Percentiles rank a stretch among this genome's conserved stretches.
Evolutionary conservation across 1,140 invertebrate genomes (phyloP).

Genomic region (Drosophila neocordata): DNA sequence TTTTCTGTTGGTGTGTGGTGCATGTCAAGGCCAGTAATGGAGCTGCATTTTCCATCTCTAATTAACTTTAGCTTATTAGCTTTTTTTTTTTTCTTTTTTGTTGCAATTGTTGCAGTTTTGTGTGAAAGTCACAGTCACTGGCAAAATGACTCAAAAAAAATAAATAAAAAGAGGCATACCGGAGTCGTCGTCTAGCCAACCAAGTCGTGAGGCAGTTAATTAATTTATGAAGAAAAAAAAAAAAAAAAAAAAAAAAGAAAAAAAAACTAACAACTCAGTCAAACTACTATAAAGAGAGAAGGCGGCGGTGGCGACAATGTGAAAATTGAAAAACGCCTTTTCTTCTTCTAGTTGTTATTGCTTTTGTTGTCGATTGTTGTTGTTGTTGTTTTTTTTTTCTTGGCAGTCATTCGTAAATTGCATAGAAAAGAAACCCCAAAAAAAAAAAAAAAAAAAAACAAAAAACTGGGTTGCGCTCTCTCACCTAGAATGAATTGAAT

Average conservation of each 20-base stretch:
- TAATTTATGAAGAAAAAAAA: slow-evolving; percentile 71
- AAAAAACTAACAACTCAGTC: slow-evolving; percentile 35
- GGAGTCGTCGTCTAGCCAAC: slow-evolving; percentile 37
- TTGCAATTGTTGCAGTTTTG: slow-evolving; percentile 54
- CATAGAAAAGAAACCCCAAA: slow-evolving; percentile 58
- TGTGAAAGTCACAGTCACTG: slow-evolving; percentile 56
- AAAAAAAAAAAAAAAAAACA: slow-evolving; percentile 1
- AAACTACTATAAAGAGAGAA: slow-evolving; percentile 30
- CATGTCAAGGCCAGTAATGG: slow-evolving; percentile 53
- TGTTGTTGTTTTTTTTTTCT: slow-evolving; percentile 47
- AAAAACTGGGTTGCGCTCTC: slow-evolving; percentile 72
- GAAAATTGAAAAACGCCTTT: slow-evolving; percentile 52
- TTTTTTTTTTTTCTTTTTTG: slow-evolving; percentile 18
- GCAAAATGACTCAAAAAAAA: slow-evolving; percentile 33
- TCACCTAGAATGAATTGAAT: slow-evolving; percentile 64
- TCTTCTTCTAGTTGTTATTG: slow-evolving; percentile 30
- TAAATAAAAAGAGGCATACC: neutral
- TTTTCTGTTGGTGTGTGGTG: neutral
- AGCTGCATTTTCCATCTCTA: slow-evolving; percentile 52
- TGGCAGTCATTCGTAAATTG: slow-evolving; percentile 68
- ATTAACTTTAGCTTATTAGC: slow-evolving; percentile 59
- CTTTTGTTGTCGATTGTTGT: slow-evolving; percentile 18
- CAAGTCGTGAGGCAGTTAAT: slow-evolving; percentile 76
- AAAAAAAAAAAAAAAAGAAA: slow-evolving; percentile 35
- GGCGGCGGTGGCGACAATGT: slow-evolving; percentile 37